A percentile compares a stretch with the other conserved stretches of the same genome.
phyloP scores from a whole-genome alignment of 2,888 invertebrate genomes.

The Meloe dianella region DNA sequence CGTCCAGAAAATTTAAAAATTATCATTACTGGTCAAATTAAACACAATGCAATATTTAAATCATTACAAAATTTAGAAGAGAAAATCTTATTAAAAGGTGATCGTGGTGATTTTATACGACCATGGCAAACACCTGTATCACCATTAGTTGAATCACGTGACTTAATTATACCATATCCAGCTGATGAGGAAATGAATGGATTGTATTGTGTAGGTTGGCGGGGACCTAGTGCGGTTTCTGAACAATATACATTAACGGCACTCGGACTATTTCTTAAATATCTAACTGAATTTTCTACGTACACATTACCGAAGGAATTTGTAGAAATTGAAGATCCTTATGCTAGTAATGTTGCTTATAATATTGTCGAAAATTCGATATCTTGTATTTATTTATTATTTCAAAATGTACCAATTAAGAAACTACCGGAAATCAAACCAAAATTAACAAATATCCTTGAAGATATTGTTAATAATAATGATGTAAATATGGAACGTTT shows the following conservation, averaged over 20 bases:
- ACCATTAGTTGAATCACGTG: constrained; percentile 64
- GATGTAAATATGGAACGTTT: constrained; percentile 78
- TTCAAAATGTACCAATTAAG: constrained; percentile 76
- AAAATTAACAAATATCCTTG: constrained; percentile 62
- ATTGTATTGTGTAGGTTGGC: constrained; percentile 77
- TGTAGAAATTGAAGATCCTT: constrained; percentile 81
- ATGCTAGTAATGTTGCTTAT: constrained; percentile 82
- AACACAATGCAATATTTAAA: constrained; percentile 75
- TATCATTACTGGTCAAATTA: constrained; percentile 82
- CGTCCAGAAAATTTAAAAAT: constrained; percentile 86
- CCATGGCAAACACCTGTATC: constrained; percentile 81
- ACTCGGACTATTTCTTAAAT: constrained; percentile 75
- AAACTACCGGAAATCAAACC: constrained; percentile 70
- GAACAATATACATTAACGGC: constrained; percentile 68
- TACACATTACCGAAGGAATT: constrained; percentile 84
- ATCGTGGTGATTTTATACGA: constrained; percentile 66
- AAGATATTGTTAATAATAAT: constrained; percentile 60
- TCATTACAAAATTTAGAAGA: constrained; percentile 75
- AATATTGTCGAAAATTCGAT: constrained; percentile 76
- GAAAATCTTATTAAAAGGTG: constrained; percentile 72
- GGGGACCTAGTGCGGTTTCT: constrained; percentile 72
- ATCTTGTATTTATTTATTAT: constrained; percentile 71
- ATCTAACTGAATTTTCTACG: constrained; percentile 85
- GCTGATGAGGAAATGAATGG: constrained; percentile 86
- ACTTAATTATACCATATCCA: constrained; percentile 71